Percentiles rank a stretch among this genome's conserved stretches.
Conservation (phyloP, 2,888 invertebrate genomes). For the Fissipunctia ypsillon region DNA sequence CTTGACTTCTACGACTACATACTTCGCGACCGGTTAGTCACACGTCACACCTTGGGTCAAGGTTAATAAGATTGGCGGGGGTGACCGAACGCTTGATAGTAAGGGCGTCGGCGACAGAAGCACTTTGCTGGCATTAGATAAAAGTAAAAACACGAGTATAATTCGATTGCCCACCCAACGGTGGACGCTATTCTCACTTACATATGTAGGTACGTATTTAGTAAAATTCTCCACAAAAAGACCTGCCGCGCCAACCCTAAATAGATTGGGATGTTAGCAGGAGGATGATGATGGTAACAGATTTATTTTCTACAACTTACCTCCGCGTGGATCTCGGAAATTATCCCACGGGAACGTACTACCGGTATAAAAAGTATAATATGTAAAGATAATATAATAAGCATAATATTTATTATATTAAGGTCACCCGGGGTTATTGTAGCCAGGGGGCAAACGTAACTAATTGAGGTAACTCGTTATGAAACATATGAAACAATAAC, state of each 20-base stretch:
- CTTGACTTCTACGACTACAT: conserved; percentile 18
- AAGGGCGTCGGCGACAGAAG: conserved; percentile 8
- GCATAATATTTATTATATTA: no score
- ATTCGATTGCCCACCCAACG: conserved; percentile 10
- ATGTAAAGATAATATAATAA: no score
- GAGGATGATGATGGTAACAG: not conserved
- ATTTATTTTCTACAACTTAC: no score
- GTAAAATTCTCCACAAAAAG: not conserved
- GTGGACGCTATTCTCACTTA: not conserved
- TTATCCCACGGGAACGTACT: no score
- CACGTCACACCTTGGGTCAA: conserved; percentile 35
- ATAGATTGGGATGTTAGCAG: not conserved
- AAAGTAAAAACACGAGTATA: conserved; percentile 19
- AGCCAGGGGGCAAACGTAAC: no score
- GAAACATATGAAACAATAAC: no score
- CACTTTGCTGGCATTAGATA: conserved; percentile 26
- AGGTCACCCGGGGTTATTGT: no score
- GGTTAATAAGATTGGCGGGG: conserved; percentile 46
- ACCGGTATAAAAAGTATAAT: no score
- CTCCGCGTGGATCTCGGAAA: no score
- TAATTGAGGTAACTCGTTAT: no score
- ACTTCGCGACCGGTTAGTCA: conserved; percentile 1
- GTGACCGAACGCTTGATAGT: conserved; percentile 22
- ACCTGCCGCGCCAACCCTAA: not conserved
- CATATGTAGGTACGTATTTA: no score